These are phyloP conservation scores for Leptinotarsa tumamoca DNA, from an alignment of 2,888 invertebrate species.

Conservation along the genomic window DNA sequence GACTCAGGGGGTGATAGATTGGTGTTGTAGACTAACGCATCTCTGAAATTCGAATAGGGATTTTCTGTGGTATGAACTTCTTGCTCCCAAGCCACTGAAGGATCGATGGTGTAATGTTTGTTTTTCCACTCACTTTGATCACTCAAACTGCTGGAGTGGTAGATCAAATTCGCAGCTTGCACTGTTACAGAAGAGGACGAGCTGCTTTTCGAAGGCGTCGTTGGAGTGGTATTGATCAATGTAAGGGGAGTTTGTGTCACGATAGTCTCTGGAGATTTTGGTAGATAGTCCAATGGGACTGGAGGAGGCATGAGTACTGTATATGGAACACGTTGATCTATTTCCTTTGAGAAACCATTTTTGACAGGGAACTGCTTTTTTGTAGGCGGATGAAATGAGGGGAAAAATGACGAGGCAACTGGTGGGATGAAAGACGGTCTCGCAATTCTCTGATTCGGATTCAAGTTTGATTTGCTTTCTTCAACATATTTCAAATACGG, in stretches of 20 bases:
- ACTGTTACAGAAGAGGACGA: conserved; percentile 67
- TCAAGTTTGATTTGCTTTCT: conserved; percentile 66
- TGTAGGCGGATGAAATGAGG: conserved; percentile 56
- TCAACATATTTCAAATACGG: conserved; percentile 68
- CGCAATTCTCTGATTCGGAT: conserved; percentile 59
- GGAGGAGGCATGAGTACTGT: conserved; percentile 80
- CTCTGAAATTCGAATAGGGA: conserved; percentile 41
- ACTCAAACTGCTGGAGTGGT: conserved; percentile 72
- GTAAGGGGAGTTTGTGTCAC: conserved; percentile 39
- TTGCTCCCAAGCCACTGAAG: conserved; percentile 46
- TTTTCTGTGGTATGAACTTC: conserved; percentile 44
- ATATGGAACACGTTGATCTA: conserved; percentile 70
- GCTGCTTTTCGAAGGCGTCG: conserved; percentile 36
- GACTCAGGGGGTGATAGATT: conserved; percentile 53
- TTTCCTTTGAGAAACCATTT: conserved; percentile 61
- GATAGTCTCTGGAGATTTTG: conserved; percentile 33
- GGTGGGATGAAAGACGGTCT: conserved; percentile 64
- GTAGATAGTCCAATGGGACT: conserved; percentile 52
- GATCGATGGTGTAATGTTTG: conserved; percentile 24
- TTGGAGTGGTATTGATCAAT: conserved; percentile 18
- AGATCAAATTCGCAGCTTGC: conserved; percentile 75
- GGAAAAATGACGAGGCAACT: conserved; percentile 60
- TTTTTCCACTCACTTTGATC: conserved; percentile 66
- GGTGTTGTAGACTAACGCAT: conserved; percentile 48
- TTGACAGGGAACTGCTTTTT: conserved; percentile 51